These are phyloP conservation scores for Cartodere bifasciata DNA, from an alignment of 2,888 invertebrate genomes.

Conservation along the genomic window DNA sequence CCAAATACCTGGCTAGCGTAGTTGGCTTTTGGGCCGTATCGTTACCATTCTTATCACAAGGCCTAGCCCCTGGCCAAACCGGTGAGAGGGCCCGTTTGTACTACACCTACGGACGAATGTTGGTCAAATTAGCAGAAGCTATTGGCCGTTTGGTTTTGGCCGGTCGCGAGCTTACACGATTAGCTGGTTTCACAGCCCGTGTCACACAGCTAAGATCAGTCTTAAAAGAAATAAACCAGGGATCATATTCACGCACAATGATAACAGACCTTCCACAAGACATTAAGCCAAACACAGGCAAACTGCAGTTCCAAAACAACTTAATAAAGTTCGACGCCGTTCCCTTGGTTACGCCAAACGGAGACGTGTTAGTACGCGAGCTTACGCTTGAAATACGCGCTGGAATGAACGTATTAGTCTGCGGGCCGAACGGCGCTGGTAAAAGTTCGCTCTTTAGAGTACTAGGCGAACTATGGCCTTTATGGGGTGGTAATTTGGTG, in stretches of 20 bases:
- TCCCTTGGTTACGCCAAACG: conserved; percentile 94
- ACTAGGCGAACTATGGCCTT: conserved; percentile 94
- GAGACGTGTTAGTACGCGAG: conserved; percentile 84
- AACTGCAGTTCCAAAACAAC: conserved; percentile 73
- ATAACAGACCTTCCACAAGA: conserved; percentile 36
- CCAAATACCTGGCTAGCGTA: conserved; percentile 92
- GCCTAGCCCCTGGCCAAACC: conserved; percentile 45
- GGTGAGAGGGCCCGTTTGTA: conserved; percentile 73
- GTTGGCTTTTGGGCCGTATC: conserved; percentile 94
- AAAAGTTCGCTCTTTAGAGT: conserved; percentile 95
- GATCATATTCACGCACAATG: conserved; percentile 60
- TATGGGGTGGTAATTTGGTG: conserved; percentile 84
- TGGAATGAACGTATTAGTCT: conserved; percentile 94
- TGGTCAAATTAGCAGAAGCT: conserved; percentile 92
- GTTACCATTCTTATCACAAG: conserved; percentile 74
- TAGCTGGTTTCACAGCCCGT: conserved; percentile 89
- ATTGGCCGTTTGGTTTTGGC: conserved; percentile 91
- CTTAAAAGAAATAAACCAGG: conserved; percentile 67
- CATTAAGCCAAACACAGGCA: conserved; percentile 58
- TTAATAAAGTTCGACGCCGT: conserved; percentile 85
- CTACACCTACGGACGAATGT: conserved; percentile 93
- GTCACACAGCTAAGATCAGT: conserved; percentile 83
- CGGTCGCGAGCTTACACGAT: conserved; percentile 83
- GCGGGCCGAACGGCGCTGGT: conserved; percentile 97
- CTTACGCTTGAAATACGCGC: conserved; percentile 76